Percentiles rank a stretch among this genome's conserved stretches.
Evolutionary conservation across 1,140 invertebrate genomes (phyloP).

Genomic region (Brachionus paranguensis): DNA sequence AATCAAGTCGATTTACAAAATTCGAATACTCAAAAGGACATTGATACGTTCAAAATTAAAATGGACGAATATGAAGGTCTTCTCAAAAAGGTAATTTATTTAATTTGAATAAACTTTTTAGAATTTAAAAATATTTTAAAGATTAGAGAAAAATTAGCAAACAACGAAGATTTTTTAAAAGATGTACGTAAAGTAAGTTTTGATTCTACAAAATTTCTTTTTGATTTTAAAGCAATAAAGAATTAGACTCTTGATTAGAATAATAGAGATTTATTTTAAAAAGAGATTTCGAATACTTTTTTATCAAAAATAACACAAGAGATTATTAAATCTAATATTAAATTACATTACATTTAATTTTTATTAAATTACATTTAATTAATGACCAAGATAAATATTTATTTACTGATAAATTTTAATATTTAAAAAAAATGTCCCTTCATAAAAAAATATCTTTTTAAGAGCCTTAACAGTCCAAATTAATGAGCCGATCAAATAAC

Average conservation of each 20-base stretch:
- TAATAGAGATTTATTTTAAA: no score
- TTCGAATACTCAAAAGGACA: not conserved
- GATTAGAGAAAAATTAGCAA: not conserved
- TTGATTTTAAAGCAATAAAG: not conserved
- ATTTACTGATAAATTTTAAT: no score
- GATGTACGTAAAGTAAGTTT: not conserved
- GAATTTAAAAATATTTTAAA: not conserved
- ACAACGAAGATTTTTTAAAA: not conserved
- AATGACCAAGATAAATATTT: no score
- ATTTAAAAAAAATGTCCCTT: no score
- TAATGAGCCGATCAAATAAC: not conserved
- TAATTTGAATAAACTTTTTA: not conserved
- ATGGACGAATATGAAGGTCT: not conserved
- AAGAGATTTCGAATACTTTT: no score
- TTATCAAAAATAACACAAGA: no score
- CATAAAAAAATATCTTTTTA: not conserved
- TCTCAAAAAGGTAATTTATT: conserved; percentile 1
- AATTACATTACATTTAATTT: no score
- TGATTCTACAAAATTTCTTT: not conserved
- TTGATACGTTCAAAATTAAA: not conserved
- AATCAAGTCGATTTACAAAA: conserved; percentile 1
- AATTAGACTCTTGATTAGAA: no score
- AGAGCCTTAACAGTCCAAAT: not conserved
- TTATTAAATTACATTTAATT: no score
- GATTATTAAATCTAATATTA: no score